Conservation (phyloP, 2,888 invertebrate species). For the Oscheius sp. region DNA sequence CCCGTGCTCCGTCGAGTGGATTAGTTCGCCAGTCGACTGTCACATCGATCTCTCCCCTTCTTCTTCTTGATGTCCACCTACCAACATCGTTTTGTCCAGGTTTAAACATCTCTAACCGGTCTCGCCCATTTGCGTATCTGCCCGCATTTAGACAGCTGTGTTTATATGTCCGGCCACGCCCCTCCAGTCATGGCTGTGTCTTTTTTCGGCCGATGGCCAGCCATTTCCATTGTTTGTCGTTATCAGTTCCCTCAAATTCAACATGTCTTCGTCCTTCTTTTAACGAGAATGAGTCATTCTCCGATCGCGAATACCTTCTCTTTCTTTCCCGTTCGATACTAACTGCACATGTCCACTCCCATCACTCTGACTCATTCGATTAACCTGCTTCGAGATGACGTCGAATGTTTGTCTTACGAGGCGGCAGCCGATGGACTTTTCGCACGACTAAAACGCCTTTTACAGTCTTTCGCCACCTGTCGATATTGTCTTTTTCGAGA, state of each 20-base stretch:
- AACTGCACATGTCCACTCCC: background rate
- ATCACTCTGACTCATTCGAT: slow-evolving; percentile 1
- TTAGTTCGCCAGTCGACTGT: slow-evolving; percentile 27
- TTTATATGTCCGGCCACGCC: slow-evolving; percentile 24
- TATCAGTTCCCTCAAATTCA: too few species aligned
- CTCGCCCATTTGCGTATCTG: background rate
- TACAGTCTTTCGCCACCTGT: background rate
- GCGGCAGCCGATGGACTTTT: slow-evolving; percentile 10
- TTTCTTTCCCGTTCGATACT: background rate
- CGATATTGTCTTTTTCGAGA: background rate
- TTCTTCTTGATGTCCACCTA: slow-evolving; percentile 1
- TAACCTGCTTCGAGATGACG: slow-evolving; percentile 15
- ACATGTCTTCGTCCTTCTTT: too few species aligned
- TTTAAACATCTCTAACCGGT: slow-evolving; percentile 4
- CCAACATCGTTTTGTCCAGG: slow-evolving; percentile 20
- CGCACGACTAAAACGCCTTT: slow-evolving; percentile 1
- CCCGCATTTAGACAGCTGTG: slow-evolving; percentile 13
- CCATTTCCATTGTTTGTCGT: too few species aligned
- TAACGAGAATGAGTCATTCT: too few species aligned
- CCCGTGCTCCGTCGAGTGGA: slow-evolving; percentile 22
- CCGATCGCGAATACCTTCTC: too few species aligned
- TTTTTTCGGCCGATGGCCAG: too few species aligned
- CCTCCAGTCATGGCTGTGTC: too few species aligned
- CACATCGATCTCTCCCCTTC: slow-evolving; percentile 15
- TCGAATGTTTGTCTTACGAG: slow-evolving; percentile 20